phyloP scores from a whole-genome alignment of 1,140 invertebrate species.

The Leptinotarsa undecemlineata region DNA sequence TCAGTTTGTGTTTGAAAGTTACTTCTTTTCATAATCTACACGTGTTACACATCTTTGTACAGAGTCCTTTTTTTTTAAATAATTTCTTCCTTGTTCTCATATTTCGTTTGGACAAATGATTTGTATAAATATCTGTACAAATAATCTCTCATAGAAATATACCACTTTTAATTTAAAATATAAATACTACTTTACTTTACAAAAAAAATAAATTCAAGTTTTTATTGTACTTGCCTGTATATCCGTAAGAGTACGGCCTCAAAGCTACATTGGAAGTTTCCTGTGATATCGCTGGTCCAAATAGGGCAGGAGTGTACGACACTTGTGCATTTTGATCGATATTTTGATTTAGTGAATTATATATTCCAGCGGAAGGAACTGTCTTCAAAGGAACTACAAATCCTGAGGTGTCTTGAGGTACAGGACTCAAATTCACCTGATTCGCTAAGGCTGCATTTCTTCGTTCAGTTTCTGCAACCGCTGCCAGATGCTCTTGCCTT shows the following conservation, averaged over 20 bases:
- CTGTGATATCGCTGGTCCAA: slow-evolving; percentile 45
- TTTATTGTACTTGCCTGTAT: slow-evolving; percentile 49
- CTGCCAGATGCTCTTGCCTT: slow-evolving; percentile 49
- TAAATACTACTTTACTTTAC: no score
- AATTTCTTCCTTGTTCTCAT: no score
- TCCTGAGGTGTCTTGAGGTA: slow-evolving; percentile 31
- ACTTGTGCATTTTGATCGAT: slow-evolving; percentile 29
- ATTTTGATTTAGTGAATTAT: slow-evolving; percentile 14
- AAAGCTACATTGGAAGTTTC: slow-evolving; percentile 65
- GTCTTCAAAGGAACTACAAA: slow-evolving; percentile 41
- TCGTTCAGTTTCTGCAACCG: slow-evolving; percentile 41
- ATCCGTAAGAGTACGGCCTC: slow-evolving; percentile 69
- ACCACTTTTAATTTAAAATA: no score
- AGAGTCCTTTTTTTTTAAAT: no score
- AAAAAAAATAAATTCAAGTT: no score
- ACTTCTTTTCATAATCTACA: no score
- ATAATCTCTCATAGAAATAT: no score
- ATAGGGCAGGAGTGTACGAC: slow-evolving; percentile 38
- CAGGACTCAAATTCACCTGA: slow-evolving; percentile 41
- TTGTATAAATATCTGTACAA: no score
- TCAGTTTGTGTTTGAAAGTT: no score
- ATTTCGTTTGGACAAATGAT: no score
- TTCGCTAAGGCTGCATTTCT: slow-evolving; percentile 35
- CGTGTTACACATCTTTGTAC: no score
- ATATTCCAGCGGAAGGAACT: not conserved